Evolutionary conservation across 1,140 invertebrate genomes (phyloP), one percentile per base, ranked within the genome.

Genomic region (Drosophila micromelanica): DNA sequence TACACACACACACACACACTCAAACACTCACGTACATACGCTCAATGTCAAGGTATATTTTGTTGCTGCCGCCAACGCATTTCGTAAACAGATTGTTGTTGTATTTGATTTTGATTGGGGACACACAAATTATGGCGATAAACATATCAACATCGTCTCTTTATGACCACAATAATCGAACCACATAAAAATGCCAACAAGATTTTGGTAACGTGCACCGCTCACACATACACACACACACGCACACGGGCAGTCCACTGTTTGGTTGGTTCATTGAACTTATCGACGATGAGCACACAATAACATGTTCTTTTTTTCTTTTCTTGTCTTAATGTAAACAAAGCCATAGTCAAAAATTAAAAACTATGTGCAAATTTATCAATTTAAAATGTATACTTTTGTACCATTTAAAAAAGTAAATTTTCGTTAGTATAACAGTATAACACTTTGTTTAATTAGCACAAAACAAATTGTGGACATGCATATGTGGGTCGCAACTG

Each of bases 1-100:
- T 42, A 54, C 32, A 56, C 43, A 55, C 15, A 60, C n/a, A 54
- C 32, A 56, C 43, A 55, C 9, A 23, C 13, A 30, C 46, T 65
- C 37, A 32, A 15, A 69, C 15, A 48, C 35, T 42, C n/a, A 43
- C 7, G 35, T 32, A 60, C 46, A 51, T 65, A 54, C 56, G 46
- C 15, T 70, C 84, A 89, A 89, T 89, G 84, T 89, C 84, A 89
- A 89, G 84, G 84, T 77, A 78, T 78, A 67, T 64, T 76, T 59
- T 64, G 68, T 68, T 64, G 37, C 3, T 38, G 59, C 40, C 56
- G 73, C 46, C 40, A 48, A 49, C 51, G 49, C 78, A 45, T 37
- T 35, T 65, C 13, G 15, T 35, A 11, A n/a, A 12, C 42, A 32
- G 11, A n/a, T 46, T 54, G 32, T 67, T 76, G 35, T 75, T 48